These are phyloP conservation scores for Mythimna albipuncta DNA, from an alignment of 2,888 invertebrate genomes.

Conservation along the genomic window DNA sequence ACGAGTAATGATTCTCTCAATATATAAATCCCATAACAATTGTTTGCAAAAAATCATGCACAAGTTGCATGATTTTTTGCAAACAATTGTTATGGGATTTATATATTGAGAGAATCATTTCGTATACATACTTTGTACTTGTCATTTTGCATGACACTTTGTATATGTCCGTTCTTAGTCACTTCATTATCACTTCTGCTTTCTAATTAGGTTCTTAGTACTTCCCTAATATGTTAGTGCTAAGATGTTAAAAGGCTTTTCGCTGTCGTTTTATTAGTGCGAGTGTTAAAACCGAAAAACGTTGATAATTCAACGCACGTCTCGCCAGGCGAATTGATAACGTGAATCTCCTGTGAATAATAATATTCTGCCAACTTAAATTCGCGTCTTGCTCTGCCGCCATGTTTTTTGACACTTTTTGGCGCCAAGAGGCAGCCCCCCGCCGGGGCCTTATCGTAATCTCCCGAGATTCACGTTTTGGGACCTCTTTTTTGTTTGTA, in stretches of 20 bases:
- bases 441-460: constrained; percentile 77
- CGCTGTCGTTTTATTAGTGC: constrained; percentile 49
- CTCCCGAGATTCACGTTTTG: constrained; percentile 73
- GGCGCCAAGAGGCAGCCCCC: constrained; percentile 75
- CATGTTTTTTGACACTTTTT: constrained; percentile 80
- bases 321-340: constrained; percentile 65
- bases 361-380: constrained; percentile 68
- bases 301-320: constrained; percentile 61
- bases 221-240: not conserved
- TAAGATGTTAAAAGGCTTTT: constrained; percentile 19
- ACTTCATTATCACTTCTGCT: not conserved
- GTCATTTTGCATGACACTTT: no score
- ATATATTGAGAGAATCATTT: not conserved
- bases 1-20: not conserved
- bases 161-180: no score
- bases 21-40: not conserved
- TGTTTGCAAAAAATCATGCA: not conserved
- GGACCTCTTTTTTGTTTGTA: constrained; percentile 67
- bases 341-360: constrained; percentile 69
- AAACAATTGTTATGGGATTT: constrained; percentile 1
- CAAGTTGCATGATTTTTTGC: not conserved
- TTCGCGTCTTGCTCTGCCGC: constrained; percentile 64
- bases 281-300: constrained; percentile 31
- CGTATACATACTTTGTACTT: no score
- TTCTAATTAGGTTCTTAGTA: constrained; percentile 14